Evolutionary conservation across 2,113 vertebrate species (phyloP), one percentile per base, ranked within the genome.

Genomic region (Thamnaconus septentrionalis): DNA sequence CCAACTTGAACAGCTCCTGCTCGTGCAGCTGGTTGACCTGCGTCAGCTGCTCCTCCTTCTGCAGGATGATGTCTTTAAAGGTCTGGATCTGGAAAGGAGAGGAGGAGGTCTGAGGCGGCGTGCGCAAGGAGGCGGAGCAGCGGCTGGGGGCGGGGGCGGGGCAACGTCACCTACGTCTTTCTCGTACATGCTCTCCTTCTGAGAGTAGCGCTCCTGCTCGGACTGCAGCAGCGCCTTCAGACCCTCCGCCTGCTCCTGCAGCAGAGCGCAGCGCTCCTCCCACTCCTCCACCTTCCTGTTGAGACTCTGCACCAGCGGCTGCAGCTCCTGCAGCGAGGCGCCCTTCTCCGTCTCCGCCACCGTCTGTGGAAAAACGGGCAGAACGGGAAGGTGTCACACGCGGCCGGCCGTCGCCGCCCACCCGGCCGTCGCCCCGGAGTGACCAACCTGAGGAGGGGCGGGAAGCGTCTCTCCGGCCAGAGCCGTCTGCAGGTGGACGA

Each of bases 1-100:
- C 93, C 4, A 96, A 73, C 75, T 85, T 94, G 80, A 96, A 96
- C 41, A 96, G 94, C 66, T 96, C 94, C 80, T 94, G 94, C 40
- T 96, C 94, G 0, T 96, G 94, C 61, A 89, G 90, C 83, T 94
- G 91, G 59, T 85, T 92, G 41, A 93, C 67, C 76, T 91, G 84
- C 48, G 55, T 75, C 70, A 96, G 79, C 42, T 91, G 90, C 56
- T 88, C 90, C 6, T 94, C 93, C 44, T 96, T 95, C 83, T 95
- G 91, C 40, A 93, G 86, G 53, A 96, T 91, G 44, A 96, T 94
- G 72, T 93, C 92, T 82, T 96, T 94, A 79, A 94, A 90, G 0
- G 93, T 83, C 76, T 90, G 89, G 63, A 95, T 87, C 95, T 96
- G 41, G 73, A 92, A 74, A 45, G 4, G 56, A 52, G 70, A 50